A percentile compares a stretch with the other conserved stretches of the same genome.
Conservation (phyloP, 2,797 vertebrate species). For the Phalanger gymnotis region DNA sequence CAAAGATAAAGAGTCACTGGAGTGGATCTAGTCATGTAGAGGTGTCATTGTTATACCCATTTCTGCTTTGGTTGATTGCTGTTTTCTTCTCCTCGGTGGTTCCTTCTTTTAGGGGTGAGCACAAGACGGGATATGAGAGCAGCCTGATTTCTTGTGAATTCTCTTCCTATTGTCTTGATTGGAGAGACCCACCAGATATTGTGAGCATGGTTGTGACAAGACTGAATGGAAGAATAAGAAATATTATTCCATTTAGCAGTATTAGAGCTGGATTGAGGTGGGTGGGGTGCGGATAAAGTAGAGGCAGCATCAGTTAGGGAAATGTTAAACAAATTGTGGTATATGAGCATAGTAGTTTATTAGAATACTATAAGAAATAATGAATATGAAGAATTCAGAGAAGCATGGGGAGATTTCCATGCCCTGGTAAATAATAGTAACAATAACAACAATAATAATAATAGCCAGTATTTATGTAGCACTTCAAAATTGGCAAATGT, state of each 20-base stretch:
- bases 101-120: neutral
- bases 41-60: neutral
- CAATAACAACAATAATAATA: too few species aligned
- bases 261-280: neutral
- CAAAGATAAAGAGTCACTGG: neutral
- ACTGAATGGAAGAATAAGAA: neutral
- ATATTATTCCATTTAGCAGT: neutral
- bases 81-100: neutral
- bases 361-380: neutral
- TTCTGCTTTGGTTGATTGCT: neutral
- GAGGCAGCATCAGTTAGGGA: neutral
- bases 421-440: too few species aligned
- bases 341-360: neutral
- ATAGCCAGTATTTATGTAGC: neutral
- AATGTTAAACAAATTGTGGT: neutral
- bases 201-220: neutral
- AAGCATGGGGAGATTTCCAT: neutral
- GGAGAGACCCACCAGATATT: neutral
- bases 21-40: neutral
- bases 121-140: neutral
- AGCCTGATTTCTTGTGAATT: neutral
- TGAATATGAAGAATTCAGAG: neutral
- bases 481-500: too few species aligned
- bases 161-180: neutral
- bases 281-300: neutral